phyloP scores from a whole-genome alignment of 1,140 invertebrate species.

The Cyphomyrmex costatus region DNA sequence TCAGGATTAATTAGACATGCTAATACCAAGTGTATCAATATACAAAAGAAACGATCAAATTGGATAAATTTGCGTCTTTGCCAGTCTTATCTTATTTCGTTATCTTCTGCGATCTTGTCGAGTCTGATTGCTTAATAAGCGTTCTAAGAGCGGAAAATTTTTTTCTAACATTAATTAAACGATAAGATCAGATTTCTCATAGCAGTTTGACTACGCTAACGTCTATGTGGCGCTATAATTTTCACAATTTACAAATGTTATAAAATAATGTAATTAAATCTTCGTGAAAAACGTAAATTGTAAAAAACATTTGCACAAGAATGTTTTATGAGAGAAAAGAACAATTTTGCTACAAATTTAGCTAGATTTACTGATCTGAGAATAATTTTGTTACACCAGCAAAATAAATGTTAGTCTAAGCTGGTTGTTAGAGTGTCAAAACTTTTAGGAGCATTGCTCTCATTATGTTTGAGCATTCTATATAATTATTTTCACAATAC shows the following conservation, averaged over 20 bases:
- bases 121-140: neutral
- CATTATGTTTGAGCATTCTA: too few species aligned
- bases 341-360: too few species aligned
- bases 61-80: neutral
- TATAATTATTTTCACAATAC: too few species aligned
- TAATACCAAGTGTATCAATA: neutral
- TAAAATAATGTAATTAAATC: constrained; percentile 7
- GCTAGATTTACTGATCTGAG: too few species aligned
- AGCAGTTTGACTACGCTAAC: neutral
- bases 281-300: neutral
- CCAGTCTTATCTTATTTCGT: constrained; percentile 21
- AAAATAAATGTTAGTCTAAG: too few species aligned
- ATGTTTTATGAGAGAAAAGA: neutral
- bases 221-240: neutral
- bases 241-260: neutral
- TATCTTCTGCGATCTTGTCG: neutral
- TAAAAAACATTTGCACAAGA: neutral
- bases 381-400: too few species aligned
- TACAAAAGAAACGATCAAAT: neutral
- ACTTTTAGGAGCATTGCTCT: too few species aligned
- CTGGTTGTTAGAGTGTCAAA: too few species aligned
- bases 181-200: neutral
- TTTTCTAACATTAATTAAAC: constrained; percentile 26
- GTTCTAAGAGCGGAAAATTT: constrained; percentile 4
- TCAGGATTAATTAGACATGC: neutral